Evolutionary conservation across 2,113 vertebrate genomes (phyloP), one percentile per base, ranked within the genome.

Genomic region (Gavia stellata): DNA sequence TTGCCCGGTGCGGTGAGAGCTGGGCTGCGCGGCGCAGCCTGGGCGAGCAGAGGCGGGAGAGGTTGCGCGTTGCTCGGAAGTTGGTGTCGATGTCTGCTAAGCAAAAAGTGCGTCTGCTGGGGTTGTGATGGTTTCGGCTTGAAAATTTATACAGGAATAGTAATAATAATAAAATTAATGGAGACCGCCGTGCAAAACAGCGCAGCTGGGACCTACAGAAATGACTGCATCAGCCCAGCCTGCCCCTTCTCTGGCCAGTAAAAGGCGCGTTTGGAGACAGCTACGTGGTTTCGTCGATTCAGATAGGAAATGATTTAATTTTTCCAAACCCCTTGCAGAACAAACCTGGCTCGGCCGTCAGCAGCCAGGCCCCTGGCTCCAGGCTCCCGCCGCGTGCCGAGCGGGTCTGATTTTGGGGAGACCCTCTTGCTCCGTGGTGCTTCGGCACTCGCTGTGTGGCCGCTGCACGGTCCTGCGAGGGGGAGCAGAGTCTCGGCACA

Each of bases 371-470:
- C 14, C 33, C 16, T 1, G 26, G 23, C 47, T 63, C 67, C 9
- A 12, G n/a, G 44, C 34, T 47, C 20, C 34, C 1, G 0, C 3
- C 1, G 3, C 0, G 1, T 11, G 13, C 42, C 0, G 0, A 9
- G 9, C 5, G 17, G 10, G 21, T 9, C 25, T 40, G 17, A 10
- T 18, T 44, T 38, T 33, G 73, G 94, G 77, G 19, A 66, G 10
- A 34, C 17, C 33, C 52, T 4, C 10, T 15, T 17, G 29, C 59
- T 38, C n/a, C 1, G 6, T 8, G 74, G 25, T 10, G 44, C 19
- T 61, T 59, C 3, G 13, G 20, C 8, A 7, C 49, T 36, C 1
- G 2, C 26, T 10, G 11, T 3, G 34, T 3, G 3, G n/a, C 49
- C 0, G 0, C 26, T 8, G 45, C 9, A 3, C 0, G 8, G 15